phyloP scores from a whole-genome alignment of 2,888 invertebrate species.

The Himalopsyche tibetana region DNA sequence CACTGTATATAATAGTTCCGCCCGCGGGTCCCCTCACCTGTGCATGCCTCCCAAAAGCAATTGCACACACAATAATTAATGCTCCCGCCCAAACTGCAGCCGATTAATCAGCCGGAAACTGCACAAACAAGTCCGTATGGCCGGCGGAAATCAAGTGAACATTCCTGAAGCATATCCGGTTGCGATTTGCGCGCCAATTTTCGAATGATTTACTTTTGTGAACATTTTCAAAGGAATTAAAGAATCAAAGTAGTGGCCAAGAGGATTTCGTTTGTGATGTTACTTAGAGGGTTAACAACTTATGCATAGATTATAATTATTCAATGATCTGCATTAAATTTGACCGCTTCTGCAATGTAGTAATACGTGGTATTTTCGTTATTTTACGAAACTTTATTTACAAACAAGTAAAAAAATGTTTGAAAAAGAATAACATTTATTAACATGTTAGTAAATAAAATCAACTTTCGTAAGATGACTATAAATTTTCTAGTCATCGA shows the following conservation, averaged over 20 bases:
- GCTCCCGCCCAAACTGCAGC: conserved; percentile 58
- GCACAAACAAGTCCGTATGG: conserved; percentile 63
- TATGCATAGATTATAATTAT: no score
- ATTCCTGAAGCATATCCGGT: conserved; percentile 46
- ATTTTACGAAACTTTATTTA: no score
- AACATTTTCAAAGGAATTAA: conserved; percentile 22
- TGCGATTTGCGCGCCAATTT: conserved; percentile 2
- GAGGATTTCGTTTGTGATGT: not conserved
- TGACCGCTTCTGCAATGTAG: no score
- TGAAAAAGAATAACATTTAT: no score
- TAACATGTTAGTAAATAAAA: no score
- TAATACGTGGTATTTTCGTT: no score
- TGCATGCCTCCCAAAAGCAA: conserved; percentile 49
- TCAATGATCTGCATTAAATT: no score
- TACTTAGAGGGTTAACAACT: not conserved
- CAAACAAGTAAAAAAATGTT: no score
- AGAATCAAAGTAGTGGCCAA: not conserved
- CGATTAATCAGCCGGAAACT: conserved; percentile 63
- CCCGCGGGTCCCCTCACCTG: not conserved
- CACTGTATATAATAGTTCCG: not conserved
- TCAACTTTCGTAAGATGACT: no score
- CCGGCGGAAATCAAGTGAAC: conserved; percentile 63
- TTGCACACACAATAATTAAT: conserved; percentile 63
- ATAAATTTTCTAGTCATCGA: no score
- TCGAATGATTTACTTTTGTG: conserved; percentile 15